Base-by-base conservation (phyloP, 2,888 invertebrate species). In the Idaea biselata region DNA sequence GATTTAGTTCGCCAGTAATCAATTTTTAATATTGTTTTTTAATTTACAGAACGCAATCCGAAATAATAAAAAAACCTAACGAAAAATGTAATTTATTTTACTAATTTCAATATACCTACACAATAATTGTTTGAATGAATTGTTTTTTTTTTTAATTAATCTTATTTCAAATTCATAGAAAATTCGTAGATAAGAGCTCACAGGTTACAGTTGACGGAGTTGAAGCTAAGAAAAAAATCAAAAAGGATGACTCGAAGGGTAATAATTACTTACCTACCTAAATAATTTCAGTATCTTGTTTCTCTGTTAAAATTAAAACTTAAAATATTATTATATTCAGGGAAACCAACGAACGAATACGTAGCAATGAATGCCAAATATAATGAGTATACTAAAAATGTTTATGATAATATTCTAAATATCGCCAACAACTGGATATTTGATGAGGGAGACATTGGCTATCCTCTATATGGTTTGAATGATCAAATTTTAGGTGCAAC, bases 341-440 rank as follows among this genome's bases (percentile, higher is more conserved):
- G 68, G 11, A 91, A 88, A 71, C 80, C 76, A 55, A 79, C 84
- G 0, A 82, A 71, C 68, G 88, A 89, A 75, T 87, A 79, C 67
- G 4, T 82, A 55, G 61, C 75, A 31, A 89, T 89, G 87, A 84
- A 79, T 68, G 71, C 71, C 6, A 89, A 76, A 77, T 91, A 89
- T 65, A 84, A 80, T 58, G 91, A 92, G 54, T 92, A 91, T 63
- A 67, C 62, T n/a, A 91, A 90, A 76, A 84, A 74, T 60, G 82
- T 80, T 4, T 88, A 84, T 60, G 91, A 92, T 4, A 78, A 61
- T 66, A 78, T 92, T 5, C 69, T 90, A 18, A 85, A 82, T 65
- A 83, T 89, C 44, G 87, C 91, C 16, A 88, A 86, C 68, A 92
- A 92, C 69, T 92, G 91, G 91, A 68, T 86, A 16, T 65, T 86